Percentiles rank a stretch among this genome's conserved stretches.
phyloP scores from a whole-genome alignment of 1,140 invertebrate species.

The Drosophila pallidifrons region DNA sequence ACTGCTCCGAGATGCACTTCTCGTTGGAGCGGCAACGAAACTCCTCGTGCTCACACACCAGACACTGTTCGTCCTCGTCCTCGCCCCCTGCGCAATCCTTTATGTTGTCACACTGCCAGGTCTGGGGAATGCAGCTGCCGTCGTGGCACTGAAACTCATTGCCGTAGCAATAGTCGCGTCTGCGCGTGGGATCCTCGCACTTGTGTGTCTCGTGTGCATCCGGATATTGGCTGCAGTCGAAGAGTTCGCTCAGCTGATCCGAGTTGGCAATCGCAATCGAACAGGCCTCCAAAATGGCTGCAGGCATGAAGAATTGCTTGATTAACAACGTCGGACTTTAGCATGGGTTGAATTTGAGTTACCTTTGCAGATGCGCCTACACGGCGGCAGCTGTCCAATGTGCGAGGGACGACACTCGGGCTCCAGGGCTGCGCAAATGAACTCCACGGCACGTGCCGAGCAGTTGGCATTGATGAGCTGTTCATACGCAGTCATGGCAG shows the following conservation, averaged over 20 bases:
- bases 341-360: slow-evolving; percentile 24
- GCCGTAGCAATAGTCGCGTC: slow-evolving; percentile 85
- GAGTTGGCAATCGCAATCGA: slow-evolving; percentile 87
- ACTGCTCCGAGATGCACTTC: slow-evolving; percentile 89
- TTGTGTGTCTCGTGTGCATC: slow-evolving; percentile 85
- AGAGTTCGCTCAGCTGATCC: slow-evolving; percentile 86
- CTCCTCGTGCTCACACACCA: slow-evolving; percentile 86
- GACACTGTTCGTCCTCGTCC: slow-evolving; percentile 88
- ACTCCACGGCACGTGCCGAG: slow-evolving; percentile 87
- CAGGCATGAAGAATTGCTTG: slow-evolving; percentile 10
- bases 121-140: slow-evolving; percentile 87
- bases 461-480: slow-evolving; percentile 87
- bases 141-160: slow-evolving; percentile 88
- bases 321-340: background rate
- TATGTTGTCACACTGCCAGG: slow-evolving; percentile 89
- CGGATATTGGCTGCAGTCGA: slow-evolving; percentile 88
- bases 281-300: slow-evolving; percentile 87
- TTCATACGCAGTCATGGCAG: slow-evolving; percentile 61
- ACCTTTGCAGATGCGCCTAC: slow-evolving; percentile 89
- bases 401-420: slow-evolving; percentile 88
- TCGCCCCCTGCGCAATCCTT: slow-evolving; percentile 88
- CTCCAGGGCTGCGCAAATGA: slow-evolving; percentile 88
- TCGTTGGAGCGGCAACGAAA: slow-evolving; percentile 87
- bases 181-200: slow-evolving; percentile 80
- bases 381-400: slow-evolving; percentile 87